Evolutionary conservation across 2,797 vertebrate genomes (phyloP), one percentile per base, ranked within the genome.

Genomic region (Oryzias sinensis): DNA sequence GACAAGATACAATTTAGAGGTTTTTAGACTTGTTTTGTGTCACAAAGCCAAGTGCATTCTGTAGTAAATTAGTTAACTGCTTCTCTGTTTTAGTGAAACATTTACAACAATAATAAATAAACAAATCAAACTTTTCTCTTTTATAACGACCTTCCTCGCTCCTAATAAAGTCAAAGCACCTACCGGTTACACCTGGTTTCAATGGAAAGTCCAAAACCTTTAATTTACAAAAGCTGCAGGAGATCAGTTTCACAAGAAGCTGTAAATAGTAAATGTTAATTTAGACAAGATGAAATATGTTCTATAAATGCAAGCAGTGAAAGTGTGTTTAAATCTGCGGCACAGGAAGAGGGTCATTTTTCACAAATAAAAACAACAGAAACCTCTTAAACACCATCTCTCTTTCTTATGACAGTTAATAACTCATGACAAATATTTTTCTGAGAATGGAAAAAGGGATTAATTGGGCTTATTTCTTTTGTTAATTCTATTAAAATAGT

Each of bases 261-360:
- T 71, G 84, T 92, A 91, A 92, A 93, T 76, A 79, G 76, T 82
- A 87, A 87, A 87, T 80, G 88, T 91, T 92, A 93, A 93, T 92
- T 93, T 92, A 90, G 90, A 91, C 89, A 89, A 89, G 85, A 87
- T 88, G 89, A 88, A 83, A 70, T 77, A 59, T 84, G 80, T 83
- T 89, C 87, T 76, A 90, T 92, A 91, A 92, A 91, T 62, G 49
- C 72, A 72, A 64, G 82, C 72, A 68, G 75, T 88, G 82, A 84
- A 91, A 90, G 76, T 72, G 78, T 80, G 73, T 79, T 77, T 68
- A 84, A 85, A 86, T 82, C 85, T 81, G 82, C 86, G 85, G 70
- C 65, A 50, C 45, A 53, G 37, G 49, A 56, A 43, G 48, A 47
- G 33, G 49, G 49, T 65, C 18, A 13, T 20, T 58, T 15, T 56